Evolutionary conservation across 2,888 invertebrate genomes (phyloP).

Genomic region (Byasa hedistus): DNA sequence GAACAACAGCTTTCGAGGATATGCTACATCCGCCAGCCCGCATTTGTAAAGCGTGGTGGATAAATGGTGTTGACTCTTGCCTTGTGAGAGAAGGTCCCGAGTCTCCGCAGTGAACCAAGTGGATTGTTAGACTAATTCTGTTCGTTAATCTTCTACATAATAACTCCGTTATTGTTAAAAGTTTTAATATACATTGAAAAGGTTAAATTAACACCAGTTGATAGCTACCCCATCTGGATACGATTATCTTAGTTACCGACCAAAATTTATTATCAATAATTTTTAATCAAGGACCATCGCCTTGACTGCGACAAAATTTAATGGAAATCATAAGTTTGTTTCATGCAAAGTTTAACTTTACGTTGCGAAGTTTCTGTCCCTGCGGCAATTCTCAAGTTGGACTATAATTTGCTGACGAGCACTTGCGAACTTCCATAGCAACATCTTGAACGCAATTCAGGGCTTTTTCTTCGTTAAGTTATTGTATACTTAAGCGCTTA

Average conservation of each 20-base stretch:
- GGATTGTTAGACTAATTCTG: too few relatives aligned
- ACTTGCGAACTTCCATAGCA: conserved; percentile 55
- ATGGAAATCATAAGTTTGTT: conserved; percentile 71
- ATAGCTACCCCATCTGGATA: not conserved
- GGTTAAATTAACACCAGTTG: not conserved
- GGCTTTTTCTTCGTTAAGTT: conserved; percentile 33
- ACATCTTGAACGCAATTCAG: conserved; percentile 44
- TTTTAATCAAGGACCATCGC: conserved; percentile 36
- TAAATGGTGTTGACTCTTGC: too few relatives aligned
- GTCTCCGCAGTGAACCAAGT: too few relatives aligned
- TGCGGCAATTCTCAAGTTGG: conserved; percentile 54
- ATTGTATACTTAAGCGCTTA: conserved; percentile 30
- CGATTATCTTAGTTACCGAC: not conserved
- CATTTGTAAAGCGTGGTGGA: too few relatives aligned
- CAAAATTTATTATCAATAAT: conserved; percentile 32
- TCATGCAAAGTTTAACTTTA: conserved; percentile 55
- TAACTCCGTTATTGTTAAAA: too few relatives aligned
- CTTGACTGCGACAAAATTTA: conserved; percentile 48
- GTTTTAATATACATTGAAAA: not conserved
- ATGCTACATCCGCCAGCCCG: too few relatives aligned
- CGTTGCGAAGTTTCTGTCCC: conserved; percentile 53
- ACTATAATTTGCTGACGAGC: conserved; percentile 70
- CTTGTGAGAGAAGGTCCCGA: too few relatives aligned
- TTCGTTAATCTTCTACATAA: too few relatives aligned
- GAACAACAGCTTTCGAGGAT: too few relatives aligned